Evolutionary conservation across 1,140 invertebrate species (phyloP).

Genomic region (Zaprionus ghesquierei): DNA sequence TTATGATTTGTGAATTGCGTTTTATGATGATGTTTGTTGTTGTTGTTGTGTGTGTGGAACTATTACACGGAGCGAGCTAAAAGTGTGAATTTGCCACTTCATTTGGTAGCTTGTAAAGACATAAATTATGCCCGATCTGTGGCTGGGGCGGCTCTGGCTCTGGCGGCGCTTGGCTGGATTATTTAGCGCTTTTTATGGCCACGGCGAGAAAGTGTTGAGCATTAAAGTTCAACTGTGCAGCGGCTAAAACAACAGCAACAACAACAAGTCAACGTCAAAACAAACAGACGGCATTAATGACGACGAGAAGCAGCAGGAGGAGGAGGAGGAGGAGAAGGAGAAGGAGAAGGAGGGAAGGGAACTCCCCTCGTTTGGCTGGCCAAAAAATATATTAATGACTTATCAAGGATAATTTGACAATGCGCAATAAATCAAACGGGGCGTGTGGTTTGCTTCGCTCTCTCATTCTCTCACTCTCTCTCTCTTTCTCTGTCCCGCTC

Average conservation of each 20-base stretch:
- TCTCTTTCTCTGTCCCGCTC: background rate
- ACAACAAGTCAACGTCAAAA: slow-evolving; percentile 48
- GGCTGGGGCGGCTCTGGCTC: no score
- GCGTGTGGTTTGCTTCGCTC: slow-evolving; percentile 46
- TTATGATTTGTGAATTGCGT: slow-evolving; percentile 82
- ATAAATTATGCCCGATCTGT: slow-evolving; percentile 56
- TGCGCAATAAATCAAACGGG: slow-evolving; percentile 76
- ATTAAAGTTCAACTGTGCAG: slow-evolving; percentile 54
- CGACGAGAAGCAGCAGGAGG: background rate
- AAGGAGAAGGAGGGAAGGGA: background rate
- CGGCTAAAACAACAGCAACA: slow-evolving; percentile 5
- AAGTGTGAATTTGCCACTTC: slow-evolving; percentile 82
- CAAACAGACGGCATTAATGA: slow-evolving; percentile 55
- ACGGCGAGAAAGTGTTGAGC: slow-evolving; percentile 68
- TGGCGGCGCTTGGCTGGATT: slow-evolving; percentile 26
- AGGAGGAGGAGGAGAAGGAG: background rate
- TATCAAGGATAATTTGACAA: slow-evolving; percentile 82
- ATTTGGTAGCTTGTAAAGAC: slow-evolving; percentile 74
- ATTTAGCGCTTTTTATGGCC: slow-evolving; percentile 67
- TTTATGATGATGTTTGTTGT: slow-evolving; percentile 73
- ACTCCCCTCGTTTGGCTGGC: slow-evolving; percentile 1
- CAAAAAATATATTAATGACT: slow-evolving; percentile 79
- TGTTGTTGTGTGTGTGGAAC: slow-evolving; percentile 44
- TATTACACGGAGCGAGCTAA: slow-evolving; percentile 61
- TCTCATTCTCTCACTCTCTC: background rate